Evolutionary conservation across 2,797 vertebrate species (phyloP).

Genomic region (Acrossocheilus fasciatus): DNA sequence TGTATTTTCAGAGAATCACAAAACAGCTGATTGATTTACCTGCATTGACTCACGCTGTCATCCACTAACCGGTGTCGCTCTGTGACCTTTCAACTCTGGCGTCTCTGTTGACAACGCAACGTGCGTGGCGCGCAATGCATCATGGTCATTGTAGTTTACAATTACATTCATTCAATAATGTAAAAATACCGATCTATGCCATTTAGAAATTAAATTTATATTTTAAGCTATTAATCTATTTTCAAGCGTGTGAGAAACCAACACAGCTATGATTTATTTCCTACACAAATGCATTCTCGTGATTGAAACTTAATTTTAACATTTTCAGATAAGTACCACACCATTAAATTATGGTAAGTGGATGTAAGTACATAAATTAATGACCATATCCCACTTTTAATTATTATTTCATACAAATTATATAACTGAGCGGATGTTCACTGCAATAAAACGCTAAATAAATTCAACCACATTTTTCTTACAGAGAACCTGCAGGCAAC

Average conservation of each 20-base stretch:
- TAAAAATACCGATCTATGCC: background rate
- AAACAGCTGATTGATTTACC: slow-evolving; percentile 1
- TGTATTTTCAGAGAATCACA: background rate
- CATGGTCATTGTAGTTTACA: slow-evolving; percentile 66
- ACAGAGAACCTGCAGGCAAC: background rate
- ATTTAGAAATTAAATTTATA: background rate
- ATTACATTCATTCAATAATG: too few relatives aligned
- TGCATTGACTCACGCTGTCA: slow-evolving; percentile 46
- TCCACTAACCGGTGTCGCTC: slow-evolving; percentile 62
- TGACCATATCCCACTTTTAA: background rate
- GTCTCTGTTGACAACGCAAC: slow-evolving; percentile 12
- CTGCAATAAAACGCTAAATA: background rate
- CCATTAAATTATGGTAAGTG: background rate
- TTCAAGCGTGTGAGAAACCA: background rate
- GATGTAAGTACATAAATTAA: background rate
- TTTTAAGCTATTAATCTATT: background rate
- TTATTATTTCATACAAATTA: background rate
- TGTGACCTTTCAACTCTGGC: slow-evolving; percentile 65
- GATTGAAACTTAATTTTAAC: background rate
- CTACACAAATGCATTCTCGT: background rate
- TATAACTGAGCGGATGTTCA: slow-evolving; percentile 13
- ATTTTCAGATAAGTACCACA: background rate
- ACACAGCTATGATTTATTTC: background rate
- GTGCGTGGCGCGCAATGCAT: slow-evolving; percentile 41
- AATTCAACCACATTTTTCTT: background rate